Evolutionary conservation across 2,797 vertebrate genomes (phyloP), one percentile per base, ranked within the genome.

Genomic region (Picus viridis): DNA sequence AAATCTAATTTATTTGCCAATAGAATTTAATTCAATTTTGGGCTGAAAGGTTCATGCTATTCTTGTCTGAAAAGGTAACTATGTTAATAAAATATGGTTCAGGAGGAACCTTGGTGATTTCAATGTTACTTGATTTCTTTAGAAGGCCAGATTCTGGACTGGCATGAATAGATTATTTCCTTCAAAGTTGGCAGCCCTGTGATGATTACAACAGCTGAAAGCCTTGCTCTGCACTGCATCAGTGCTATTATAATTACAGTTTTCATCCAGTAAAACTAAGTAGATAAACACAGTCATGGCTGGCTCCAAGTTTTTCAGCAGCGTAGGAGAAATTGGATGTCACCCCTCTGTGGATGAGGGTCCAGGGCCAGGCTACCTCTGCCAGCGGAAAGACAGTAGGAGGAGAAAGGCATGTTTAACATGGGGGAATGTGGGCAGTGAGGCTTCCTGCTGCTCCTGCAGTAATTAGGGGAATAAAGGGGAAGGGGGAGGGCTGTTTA

Each of bases 181-280:
- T 86, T 86, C 2, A 1, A 78, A 77, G n/a, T 16, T 94, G 93
- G 81, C 63, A 88, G 85, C 95, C 63, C 29, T 68, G 34, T n/a
- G 26, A 64, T 54, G 82, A 79, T 23, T 93, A 41, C 79, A 92
- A 73, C 83, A 93, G 79, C 90, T 90, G 76, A 81, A 94, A 83
- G 4, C 68, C 68, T 88, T 89, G 71, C 62, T 79, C 47, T 85
- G 47, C 58, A 32, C 56, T 61, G 59, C 71, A 78, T 84, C 76
- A 83, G 29, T 7, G 7, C 54, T 92, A 15, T 75, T 70, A 59
- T 83, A 94, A 76, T 78, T 82, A 47, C 24, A 62, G 69, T 74
- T 94, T 88, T 68, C 77, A 88, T 88, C 64, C 64, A 73, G 68
- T 88, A 81, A 93, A 94, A 79, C 57, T 68, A 91, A 93, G 76